Base-by-base conservation (phyloP, 2,888 invertebrate species). In the Nematopogon swammerdamellus region DNA sequence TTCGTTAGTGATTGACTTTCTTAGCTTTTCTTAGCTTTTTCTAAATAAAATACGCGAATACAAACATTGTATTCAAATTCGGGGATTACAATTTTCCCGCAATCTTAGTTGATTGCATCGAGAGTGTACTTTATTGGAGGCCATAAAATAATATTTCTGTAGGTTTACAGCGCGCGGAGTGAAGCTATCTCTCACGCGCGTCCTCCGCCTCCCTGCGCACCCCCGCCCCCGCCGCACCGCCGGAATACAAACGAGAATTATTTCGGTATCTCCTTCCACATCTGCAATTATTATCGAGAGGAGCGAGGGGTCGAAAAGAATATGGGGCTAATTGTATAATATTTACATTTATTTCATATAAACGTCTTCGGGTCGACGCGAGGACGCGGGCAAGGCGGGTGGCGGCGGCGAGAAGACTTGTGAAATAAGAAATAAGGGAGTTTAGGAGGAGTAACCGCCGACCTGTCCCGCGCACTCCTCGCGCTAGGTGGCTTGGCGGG, bases 271-370 rank as follows among this genome's bases (percentile, higher is more conserved):
- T 36, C 36, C 36, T 14, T 3, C 36, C 36, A 14, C 36, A 36
- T 36, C 36, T 36, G 36, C 36, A 36, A 36, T 36, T 36, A 36
- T 14, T 36, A 36, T 36, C n/a, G 36, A 14, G 36, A 10, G 36
- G 36, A 36, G 53, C 54, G 54, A 53, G 58, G 56, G 51, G 43
- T 16, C 25, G 19, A 55, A 54, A 55, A 54, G 56, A 44, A 49
- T 49, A 45, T 46, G 42, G 36, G 19, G 46, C 50, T 59, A 61
- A 60, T 60, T 61, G 61, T 59, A 60, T 60, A 59, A 61, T 59
- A 61, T 61, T 60, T 60, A 60, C 60, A 60, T 60, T 60, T 60
- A 59, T 59, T 54, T 56, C 44, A 55, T 52, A 55, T 57, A 55
- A 58, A 36, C 36, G 36, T 36, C 36, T 36, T 36, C n/a, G 36